A percentile compares a stretch with the other conserved stretches of the same genome.
These are phyloP conservation scores for Semnornis frantzii DNA, from an alignment of 2,113 vertebrate genomes.

Conservation along the genomic window DNA sequence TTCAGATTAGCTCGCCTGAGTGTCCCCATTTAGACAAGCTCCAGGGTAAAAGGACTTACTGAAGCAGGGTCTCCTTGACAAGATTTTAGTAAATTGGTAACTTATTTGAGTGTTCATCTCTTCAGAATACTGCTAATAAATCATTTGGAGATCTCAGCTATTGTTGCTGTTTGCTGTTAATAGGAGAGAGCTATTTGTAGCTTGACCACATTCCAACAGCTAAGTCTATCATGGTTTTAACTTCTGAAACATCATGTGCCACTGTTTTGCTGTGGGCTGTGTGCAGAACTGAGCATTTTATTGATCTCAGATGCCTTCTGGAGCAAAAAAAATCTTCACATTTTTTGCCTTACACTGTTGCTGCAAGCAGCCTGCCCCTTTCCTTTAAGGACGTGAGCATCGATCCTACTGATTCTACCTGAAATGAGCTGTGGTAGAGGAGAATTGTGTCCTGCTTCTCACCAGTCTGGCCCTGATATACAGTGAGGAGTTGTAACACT, in stretches of 20 bases:
- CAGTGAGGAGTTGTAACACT: background rate
- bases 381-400: background rate
- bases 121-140: conserved; percentile 66
- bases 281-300: background rate
- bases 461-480: background rate
- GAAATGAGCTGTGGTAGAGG: background rate
- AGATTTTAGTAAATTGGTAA: conserved; percentile 60
- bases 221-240: conserved; percentile 11
- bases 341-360: background rate
- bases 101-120: conserved; percentile 47
- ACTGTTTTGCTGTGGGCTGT: background rate
- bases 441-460: background rate
- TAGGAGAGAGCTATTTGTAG: conserved; percentile 11
- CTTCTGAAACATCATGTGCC: background rate
- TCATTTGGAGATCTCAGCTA: conserved; percentile 17
- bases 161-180: conserved; percentile 50
- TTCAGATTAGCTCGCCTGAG: conserved; percentile 66
- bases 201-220: conserved; percentile 29
- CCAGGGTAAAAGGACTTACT: conserved; percentile 59
- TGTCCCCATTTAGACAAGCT: conserved; percentile 64
- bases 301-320: background rate
- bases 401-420: background rate
- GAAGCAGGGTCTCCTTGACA: conserved; percentile 58
- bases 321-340: background rate
- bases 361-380: background rate